Evolutionary conservation across 2,888 invertebrate species (phyloP), one percentile per base, ranked within the genome.

Genomic region (Sarcophaga subvicina): DNA sequence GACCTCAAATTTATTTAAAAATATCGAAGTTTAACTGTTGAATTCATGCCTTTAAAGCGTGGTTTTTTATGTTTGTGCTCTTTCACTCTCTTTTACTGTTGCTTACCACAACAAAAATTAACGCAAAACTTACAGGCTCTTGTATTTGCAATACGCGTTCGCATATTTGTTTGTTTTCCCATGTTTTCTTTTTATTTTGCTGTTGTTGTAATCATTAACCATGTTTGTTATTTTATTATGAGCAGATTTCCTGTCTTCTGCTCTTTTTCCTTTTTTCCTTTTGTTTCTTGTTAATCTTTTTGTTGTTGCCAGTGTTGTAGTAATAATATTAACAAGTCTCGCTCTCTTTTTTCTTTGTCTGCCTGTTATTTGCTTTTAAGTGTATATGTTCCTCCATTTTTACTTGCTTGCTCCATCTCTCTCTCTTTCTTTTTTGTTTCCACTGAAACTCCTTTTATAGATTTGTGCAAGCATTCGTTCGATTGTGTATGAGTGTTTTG

Each of bases 211-310:
- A 87, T 87, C 84, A 87, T 87, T 84, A 84, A 81, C 84, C 83
- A 81, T 87, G 83, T 81, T 87, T 87, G 87, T 84, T 87, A 87
- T 87, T 87, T 81, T 73, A 84, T 87, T 87, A 87, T 85, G 80
- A 82, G 69, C 72, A 72, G 71, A 81, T 85, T 87, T 85, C 82
- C 75, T 73, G 49, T 79, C 67, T 81, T 67, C 54, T 49, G 27
- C 54, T 22, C 17, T 49, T 54, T 20, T 20, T 17, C 8, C 11
- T 64, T 59, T 64, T 37, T 25, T 47, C 25, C 20, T 20, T 59
- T 37, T 25, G 10, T n/a, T 62, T 25, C 37, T 59, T 81, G n/a
- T 69, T 76, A 54, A 17, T 54, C 20, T 76, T 20, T 1, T 25
- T 72, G 4, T 80, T 60, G 8, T 66, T 20, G n/a, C 71, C 77